A percentile compares a stretch with the other conserved stretches of the same genome.
These are phyloP conservation scores for Hydraecia micacea DNA, from an alignment of 2,888 invertebrate genomes.

Conservation along the genomic window DNA sequence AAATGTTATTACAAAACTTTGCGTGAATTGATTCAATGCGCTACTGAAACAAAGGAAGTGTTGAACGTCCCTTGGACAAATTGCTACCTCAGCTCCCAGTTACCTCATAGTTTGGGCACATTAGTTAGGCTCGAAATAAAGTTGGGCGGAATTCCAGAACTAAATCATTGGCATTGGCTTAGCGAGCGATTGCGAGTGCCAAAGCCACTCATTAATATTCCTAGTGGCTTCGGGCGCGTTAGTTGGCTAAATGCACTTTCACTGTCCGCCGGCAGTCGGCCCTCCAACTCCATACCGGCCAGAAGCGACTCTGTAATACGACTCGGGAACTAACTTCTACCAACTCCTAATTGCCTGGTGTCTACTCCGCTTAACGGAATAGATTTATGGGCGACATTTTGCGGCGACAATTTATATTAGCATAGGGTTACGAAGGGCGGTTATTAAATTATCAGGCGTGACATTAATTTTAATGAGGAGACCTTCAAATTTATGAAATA, in stretches of 20 bases:
- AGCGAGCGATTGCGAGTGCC: slow-evolving; percentile 66
- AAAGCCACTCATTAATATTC: slow-evolving; percentile 83
- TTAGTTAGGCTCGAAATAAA: slow-evolving; percentile 66
- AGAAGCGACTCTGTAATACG: slow-evolving; percentile 74
- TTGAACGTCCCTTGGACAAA: slow-evolving; percentile 47
- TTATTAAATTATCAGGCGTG: slow-evolving; percentile 74
- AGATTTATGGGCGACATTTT: slow-evolving; percentile 80
- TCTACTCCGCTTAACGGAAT: slow-evolving; percentile 75
- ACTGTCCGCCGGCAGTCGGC: slow-evolving; percentile 77
- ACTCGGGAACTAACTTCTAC: slow-evolving; percentile 70
- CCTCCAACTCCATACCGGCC: slow-evolving; percentile 69
- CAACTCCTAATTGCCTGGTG: slow-evolving; percentile 72
- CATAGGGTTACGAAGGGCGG: slow-evolving; percentile 66
- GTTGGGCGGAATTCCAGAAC: slow-evolving; percentile 59
- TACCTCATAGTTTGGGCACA: slow-evolving; percentile 50
- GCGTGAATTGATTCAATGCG: slow-evolving; percentile 53
- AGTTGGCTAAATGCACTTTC: slow-evolving; percentile 86
- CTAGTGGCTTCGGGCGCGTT: slow-evolving; percentile 75
- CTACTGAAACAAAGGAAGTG: slow-evolving; percentile 50
- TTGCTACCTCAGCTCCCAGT: slow-evolving; percentile 43
- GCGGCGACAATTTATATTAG: slow-evolving; percentile 74
- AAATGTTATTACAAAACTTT: slow-evolving; percentile 63
- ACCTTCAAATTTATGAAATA: slow-evolving; percentile 54
- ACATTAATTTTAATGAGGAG: slow-evolving; percentile 69
- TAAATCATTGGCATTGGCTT: slow-evolving; percentile 65